phyloP scores from a whole-genome alignment of 2,888 invertebrate species.

The Rhimphoctona megacephalus region DNA sequence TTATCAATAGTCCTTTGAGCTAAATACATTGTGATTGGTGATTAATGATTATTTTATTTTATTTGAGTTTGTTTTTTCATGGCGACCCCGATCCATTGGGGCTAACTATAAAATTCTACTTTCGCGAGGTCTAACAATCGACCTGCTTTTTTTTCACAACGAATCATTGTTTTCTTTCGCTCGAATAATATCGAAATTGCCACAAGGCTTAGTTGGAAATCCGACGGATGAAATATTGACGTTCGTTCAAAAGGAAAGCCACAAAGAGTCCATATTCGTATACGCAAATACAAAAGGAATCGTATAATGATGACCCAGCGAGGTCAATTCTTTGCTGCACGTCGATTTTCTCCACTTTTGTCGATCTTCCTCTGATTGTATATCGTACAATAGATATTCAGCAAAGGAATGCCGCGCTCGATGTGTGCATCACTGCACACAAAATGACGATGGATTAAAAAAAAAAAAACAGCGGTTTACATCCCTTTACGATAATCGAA shows the following conservation, averaged over 20 bases:
- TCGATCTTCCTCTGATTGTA: constrained; percentile 46
- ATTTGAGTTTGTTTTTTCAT: background rate
- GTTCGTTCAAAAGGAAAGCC: constrained; percentile 13
- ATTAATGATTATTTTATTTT: background rate
- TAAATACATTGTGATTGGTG: background rate
- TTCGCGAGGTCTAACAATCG: background rate
- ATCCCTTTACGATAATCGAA: constrained; percentile 21
- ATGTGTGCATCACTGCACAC: constrained; percentile 29
- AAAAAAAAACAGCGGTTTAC: background rate
- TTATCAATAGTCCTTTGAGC: background rate
- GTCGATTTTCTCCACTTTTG: constrained; percentile 20
- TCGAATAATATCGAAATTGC: constrained; percentile 32
- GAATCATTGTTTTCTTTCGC: background rate
- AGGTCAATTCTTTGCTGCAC: constrained; percentile 42
- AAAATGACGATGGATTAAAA: constrained; percentile 12
- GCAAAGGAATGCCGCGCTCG: background rate
- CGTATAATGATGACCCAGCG: constrained; percentile 34
- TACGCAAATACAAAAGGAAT: background rate
- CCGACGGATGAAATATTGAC: constrained; percentile 20
- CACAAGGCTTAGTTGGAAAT: background rate
- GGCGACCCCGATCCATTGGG: background rate
- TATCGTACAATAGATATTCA: constrained; percentile 15
- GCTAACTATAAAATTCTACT: background rate
- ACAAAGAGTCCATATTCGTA: constrained; percentile 8
- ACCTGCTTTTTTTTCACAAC: background rate